phyloP scores from a whole-genome alignment of 2,113 vertebrate species.

The Globicephala melas region DNA sequence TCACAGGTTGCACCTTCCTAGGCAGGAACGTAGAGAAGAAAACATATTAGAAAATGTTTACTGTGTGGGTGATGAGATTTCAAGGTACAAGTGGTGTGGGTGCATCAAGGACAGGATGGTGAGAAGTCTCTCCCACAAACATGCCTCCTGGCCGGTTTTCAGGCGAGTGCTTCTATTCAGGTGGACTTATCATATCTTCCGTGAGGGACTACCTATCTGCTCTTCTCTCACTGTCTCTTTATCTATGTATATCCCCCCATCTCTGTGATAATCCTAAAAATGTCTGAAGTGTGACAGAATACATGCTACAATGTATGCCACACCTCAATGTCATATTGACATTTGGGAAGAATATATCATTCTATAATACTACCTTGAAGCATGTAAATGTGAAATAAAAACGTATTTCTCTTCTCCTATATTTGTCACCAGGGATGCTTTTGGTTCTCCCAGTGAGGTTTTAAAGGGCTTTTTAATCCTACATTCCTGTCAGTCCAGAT shows the following conservation, averaged over 20 bases:
- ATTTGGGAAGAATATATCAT: not conserved
- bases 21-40: not conserved
- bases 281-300: not conserved
- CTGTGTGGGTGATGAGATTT: not conserved
- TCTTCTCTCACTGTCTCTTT: not conserved
- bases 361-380: not conserved
- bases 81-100: not conserved
- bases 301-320: not conserved
- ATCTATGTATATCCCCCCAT: accelerated
- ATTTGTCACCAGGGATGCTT: not conserved
- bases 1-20: not conserved
- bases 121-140: not conserved
- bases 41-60: not conserved
- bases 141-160: not conserved
- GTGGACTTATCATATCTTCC: not conserved
- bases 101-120: not conserved
- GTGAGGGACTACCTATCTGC: not conserved
- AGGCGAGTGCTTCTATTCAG: not conserved
- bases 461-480: not conserved
- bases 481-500: not conserved
- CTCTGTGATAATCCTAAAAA: not conserved
- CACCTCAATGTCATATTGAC: not conserved
- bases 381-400: not conserved
- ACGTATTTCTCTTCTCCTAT: not conserved
- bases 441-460: not conserved